Conservation (phyloP, 2,113 vertebrate genomes). For the Vireo altiloquus region DNA sequence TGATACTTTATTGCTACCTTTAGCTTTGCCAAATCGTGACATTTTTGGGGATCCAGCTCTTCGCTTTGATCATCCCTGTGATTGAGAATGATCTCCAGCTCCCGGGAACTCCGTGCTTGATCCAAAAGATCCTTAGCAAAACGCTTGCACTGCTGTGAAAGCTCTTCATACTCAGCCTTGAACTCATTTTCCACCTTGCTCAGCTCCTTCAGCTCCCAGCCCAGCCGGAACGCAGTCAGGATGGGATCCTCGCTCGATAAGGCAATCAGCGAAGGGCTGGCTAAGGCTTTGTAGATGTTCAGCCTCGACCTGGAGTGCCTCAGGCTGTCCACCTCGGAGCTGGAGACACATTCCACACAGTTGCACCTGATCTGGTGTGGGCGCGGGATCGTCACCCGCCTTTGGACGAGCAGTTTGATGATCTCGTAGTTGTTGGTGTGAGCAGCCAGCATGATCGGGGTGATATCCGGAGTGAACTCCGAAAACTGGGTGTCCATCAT, state of each 20-base stretch:
- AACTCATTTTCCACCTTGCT: slow-evolving; percentile 99
- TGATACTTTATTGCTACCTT: slow-evolving; percentile 99
- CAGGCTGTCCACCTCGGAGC: slow-evolving; percentile 94
- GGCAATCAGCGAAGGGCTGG: slow-evolving; percentile 94
- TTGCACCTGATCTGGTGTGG: slow-evolving; percentile 97
- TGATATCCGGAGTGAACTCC: slow-evolving; percentile 96
- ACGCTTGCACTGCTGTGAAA: slow-evolving; percentile 95
- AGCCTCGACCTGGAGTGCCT: slow-evolving; percentile 92
- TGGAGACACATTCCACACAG: slow-evolving; percentile 96
- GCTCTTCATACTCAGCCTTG: slow-evolving; percentile 96
- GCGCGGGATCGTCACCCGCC: slow-evolving; percentile 91
- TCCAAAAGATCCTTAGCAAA: slow-evolving; percentile 98
- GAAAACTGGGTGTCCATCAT: slow-evolving; percentile 98
- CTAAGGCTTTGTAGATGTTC: slow-evolving; percentile 96
- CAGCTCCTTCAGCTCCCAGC: slow-evolving; percentile 97
- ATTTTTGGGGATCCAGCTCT: slow-evolving; percentile 90
- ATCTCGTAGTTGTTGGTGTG: slow-evolving; percentile 99
- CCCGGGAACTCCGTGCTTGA: slow-evolving; percentile 92
- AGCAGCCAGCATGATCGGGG: slow-evolving; percentile 97
- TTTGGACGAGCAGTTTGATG: slow-evolving; percentile 94
- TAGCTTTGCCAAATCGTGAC: slow-evolving; percentile 93
- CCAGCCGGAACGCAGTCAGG: slow-evolving; percentile 92
- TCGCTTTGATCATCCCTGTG: slow-evolving; percentile 95
- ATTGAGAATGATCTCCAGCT: slow-evolving; percentile 95
- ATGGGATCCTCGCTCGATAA: slow-evolving; percentile 89